Base-by-base conservation (phyloP, 2,888 invertebrate species). In the Spisula solida region DNA sequence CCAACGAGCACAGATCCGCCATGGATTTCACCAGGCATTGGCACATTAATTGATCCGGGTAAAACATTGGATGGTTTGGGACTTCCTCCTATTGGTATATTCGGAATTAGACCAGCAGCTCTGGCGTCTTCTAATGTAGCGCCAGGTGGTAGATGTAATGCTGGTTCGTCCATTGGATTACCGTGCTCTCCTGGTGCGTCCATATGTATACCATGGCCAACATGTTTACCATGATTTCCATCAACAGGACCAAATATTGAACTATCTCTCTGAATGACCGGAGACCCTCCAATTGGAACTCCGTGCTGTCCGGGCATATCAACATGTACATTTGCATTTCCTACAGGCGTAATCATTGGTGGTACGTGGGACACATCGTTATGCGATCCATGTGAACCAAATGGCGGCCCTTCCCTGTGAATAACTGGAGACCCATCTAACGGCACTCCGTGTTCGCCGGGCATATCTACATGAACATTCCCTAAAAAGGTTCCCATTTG, bases 161-260 rank as follows among this genome's bases (percentile, higher is more conserved):
- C 86, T 16, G 81, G 81, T 29, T 82, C 82, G 47, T 82, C 79
- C 16, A 87, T 18, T 55, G 31, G 14, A 47, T 87, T 82, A 16
- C 88, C 88, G 41, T 88, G 88, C 34, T 82, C 56, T 18, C 80
- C 80, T 14, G 87, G 83, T 31, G 31, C 34, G 25, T 75, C 75
- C 1, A 75, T 75, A 75, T 75, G 75, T 4, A 75, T 75, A 34
- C 75, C 75, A 75, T 75, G 75, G 16, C 16, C 75, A 34, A 5
- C 18, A 75, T 75, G 34, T 51, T 78, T 82, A 41, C 83, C 87
- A 51, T 75, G 78, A 16, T 87, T 31, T 2, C 82, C 87, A 31
- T 82, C 87, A 25, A 79, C 60, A 82, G 82, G 87, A n/a, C 41
- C 34, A 79, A n/a, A 10, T n/a, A 41, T 51, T 31, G 12, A 1